These are phyloP conservation scores for Sebastes jordani DNA, from an alignment of 2,797 vertebrate species.

Conservation along the genomic window DNA sequence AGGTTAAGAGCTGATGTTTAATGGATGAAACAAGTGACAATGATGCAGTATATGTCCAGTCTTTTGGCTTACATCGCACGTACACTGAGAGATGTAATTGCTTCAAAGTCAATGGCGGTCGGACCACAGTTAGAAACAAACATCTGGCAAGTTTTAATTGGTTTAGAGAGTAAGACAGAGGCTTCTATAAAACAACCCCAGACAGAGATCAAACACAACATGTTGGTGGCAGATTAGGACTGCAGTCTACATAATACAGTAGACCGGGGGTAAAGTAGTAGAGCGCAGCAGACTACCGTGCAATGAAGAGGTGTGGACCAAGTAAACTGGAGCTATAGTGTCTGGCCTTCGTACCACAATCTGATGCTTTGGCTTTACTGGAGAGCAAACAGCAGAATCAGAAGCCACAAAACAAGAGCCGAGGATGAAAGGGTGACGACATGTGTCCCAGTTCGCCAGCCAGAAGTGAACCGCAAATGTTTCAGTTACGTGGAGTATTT, in stretches of 20 bases:
- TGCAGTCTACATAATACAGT: slow-evolving; percentile 66
- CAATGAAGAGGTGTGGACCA: neutral
- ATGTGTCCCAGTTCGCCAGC: neutral
- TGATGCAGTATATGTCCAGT: neutral
- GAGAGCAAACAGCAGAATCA: neutral
- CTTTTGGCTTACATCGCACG: slow-evolving; percentile 6
- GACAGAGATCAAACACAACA: slow-evolving; percentile 83
- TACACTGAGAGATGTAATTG: slow-evolving; percentile 53
- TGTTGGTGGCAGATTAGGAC: slow-evolving; percentile 81
- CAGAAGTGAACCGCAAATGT: neutral
- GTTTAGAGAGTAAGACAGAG: slow-evolving; percentile 76
- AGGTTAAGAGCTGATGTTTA: neutral
- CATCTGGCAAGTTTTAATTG: slow-evolving; percentile 86
- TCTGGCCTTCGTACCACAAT: neutral
- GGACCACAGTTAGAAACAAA: slow-evolving; percentile 72
- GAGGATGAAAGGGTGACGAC: neutral
- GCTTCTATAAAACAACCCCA: slow-evolving; percentile 81
- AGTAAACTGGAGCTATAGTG: slow-evolving; percentile 4
- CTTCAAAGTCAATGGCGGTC: slow-evolving; percentile 57
- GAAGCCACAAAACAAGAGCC: neutral
- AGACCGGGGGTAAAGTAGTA: slow-evolving; percentile 1
- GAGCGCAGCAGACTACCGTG: slow-evolving; percentile 25
- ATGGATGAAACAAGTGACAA: slow-evolving; percentile 2
- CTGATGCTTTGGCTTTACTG: neutral
- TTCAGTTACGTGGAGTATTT: neutral